Base-by-base conservation (phyloP, 1,140 invertebrate species). In the Tetramorium simillimum region DNA sequence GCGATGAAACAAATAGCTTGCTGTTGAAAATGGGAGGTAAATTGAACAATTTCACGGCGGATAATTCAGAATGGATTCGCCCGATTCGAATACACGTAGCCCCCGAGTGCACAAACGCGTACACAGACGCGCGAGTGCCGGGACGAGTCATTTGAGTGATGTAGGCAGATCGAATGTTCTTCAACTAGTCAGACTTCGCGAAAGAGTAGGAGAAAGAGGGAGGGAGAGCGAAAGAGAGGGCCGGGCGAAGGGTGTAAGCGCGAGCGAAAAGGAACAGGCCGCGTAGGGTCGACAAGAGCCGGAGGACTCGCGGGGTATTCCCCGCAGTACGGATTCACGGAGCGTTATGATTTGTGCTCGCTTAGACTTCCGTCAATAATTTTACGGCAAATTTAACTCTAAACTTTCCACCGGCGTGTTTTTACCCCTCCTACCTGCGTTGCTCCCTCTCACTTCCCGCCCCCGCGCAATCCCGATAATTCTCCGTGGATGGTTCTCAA, bases 301-400 rank as follows among this genome's bases (percentile, higher is more conserved):
- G 85, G 3, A 65, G 62, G 72, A 70, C 70, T 76, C 80, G 73
- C 70, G 85, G 77, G n/a, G 14, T 84, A 89, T 82, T 81, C 88
- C 87, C 76, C 91, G 88, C 81, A 89, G 90, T 92, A 91, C 92
- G 93, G 93, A 94, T 94, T 93, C 93, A 93, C 94, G 91, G 89
- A 95, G 93, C 94, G 92, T 95, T 95, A 95, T 95, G 94, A 95
- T 94, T 95, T 91, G 92, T 91, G 89, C 92, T 88, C 90, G 91
- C 91, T 93, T 92, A 91, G 92, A 93, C 93, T 94, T 93, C 91
- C 92, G 94, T 94, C 94, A 95, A 95, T 95, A 94, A 95, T 95
- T 95, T 95, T 93, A 94, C 94, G 94, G 90, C 87, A 93, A 94
- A 95, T 95, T 95, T 92, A 91, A 93, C 93, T 92, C 77, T 89